These are phyloP conservation scores for Chlorops oryzae DNA, from an alignment of 1,140 invertebrate genomes.

Conservation along the genomic window DNA sequence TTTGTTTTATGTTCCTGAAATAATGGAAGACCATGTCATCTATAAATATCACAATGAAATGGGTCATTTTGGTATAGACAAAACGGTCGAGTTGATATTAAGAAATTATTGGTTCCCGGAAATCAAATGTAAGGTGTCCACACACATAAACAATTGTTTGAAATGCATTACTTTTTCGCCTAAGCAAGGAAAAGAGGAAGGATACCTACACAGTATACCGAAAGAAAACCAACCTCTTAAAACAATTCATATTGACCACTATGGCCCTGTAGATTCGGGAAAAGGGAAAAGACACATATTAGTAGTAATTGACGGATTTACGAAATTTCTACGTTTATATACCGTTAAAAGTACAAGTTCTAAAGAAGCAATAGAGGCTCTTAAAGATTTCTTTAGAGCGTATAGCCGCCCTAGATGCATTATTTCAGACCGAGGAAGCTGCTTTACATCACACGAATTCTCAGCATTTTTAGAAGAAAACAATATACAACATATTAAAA, in stretches of 20 bases:
- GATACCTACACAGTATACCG: not conserved
- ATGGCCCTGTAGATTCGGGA: not conserved
- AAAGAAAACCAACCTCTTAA: not conserved
- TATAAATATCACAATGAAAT: too few species aligned
- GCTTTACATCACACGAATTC: not conserved
- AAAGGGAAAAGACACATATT: constrained; percentile 10
- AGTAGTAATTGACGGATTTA: constrained; percentile 1
- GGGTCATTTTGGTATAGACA: too few species aligned
- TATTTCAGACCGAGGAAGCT: not conserved
- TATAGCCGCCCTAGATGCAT: not conserved
- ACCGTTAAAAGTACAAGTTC: too few species aligned
- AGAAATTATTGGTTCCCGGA: too few species aligned
- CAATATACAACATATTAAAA: constrained; percentile 2
- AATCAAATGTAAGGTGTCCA: too few species aligned
- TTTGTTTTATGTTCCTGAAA: too few species aligned
- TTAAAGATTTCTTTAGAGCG: too few species aligned
- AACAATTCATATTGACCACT: not conserved
- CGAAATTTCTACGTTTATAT: not conserved
- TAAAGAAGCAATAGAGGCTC: too few species aligned
- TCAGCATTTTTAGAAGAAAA: not conserved
- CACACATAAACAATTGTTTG: not conserved
- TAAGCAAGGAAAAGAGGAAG: not conserved
- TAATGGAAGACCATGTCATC: too few species aligned
- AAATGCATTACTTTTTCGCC: constrained; percentile 4
- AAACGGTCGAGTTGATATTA: too few species aligned